These are phyloP conservation scores for Orchesella flavescens DNA, from an alignment of 2,888 invertebrate species.

Conservation along the genomic window DNA sequence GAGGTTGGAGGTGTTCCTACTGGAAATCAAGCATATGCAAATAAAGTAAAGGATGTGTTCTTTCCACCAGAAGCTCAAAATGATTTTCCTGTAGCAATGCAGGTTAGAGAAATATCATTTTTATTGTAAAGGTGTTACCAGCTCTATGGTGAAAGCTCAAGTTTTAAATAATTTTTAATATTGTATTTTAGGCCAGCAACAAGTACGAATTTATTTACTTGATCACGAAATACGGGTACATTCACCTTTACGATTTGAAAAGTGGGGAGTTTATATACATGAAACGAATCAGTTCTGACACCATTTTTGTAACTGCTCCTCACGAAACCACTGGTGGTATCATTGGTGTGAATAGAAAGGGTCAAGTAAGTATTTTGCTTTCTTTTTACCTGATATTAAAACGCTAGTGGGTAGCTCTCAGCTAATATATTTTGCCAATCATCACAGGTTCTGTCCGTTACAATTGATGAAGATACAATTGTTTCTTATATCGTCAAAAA, in stretches of 20 bases:
- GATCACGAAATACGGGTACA: constrained; percentile 98
- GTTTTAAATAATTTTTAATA: constrained; percentile 39
- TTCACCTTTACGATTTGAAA: too few species aligned
- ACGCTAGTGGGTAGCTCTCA: too few species aligned
- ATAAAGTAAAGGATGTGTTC: constrained; percentile 99
- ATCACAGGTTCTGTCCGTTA: constrained; percentile 94
- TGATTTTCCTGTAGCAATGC: too few species aligned
- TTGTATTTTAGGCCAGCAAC: constrained; percentile 83
- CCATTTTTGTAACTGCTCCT: constrained; percentile 98
- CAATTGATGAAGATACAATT: constrained; percentile 98
- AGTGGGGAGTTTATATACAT: constrained; percentile 98
- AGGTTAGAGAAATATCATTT: constrained; percentile 77
- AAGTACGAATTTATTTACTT: constrained; percentile 98
- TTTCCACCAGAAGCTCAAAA: constrained; percentile 98
- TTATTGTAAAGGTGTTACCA: neutral
- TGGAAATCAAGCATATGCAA: constrained; percentile 97
- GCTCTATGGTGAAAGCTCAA: constrained; percentile 1
- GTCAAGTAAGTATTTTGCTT: constrained; percentile 76
- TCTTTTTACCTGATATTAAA: neutral
- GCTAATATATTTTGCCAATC: too few species aligned
- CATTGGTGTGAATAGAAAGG: constrained; percentile 86
- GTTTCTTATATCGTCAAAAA: constrained; percentile 97
- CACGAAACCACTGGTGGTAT: constrained; percentile 96
- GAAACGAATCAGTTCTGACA: constrained; percentile 98
- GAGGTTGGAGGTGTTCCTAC: too few species aligned